Evolutionary conservation across 2,888 invertebrate species (phyloP).

Genomic region (Drosophila limbata): DNA sequence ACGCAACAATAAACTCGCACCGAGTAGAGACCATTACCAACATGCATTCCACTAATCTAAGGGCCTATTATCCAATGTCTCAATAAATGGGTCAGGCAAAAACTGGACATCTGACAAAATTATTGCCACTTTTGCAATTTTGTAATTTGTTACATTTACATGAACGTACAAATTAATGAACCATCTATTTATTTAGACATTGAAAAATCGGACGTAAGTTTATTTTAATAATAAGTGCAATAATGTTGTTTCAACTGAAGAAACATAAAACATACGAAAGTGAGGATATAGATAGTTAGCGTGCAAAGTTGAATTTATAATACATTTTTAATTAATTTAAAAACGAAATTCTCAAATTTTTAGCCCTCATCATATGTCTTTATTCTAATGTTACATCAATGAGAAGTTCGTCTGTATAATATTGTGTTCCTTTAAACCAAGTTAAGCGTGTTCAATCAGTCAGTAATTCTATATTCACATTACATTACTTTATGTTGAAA

Average conservation of each 20-base stretch:
- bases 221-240: conserved; percentile 13
- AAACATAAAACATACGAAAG: conserved; percentile 3
- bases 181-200: neutral
- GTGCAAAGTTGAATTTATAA: neutral
- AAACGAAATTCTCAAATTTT: neutral
- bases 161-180: too few relatives aligned
- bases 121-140: too few relatives aligned
- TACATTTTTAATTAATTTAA: neutral
- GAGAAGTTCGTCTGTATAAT: neutral
- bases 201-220: neutral
- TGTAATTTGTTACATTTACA: too few relatives aligned
- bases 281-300: conserved; percentile 5
- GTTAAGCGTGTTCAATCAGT: conserved; percentile 1
- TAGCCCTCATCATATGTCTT: neutral
- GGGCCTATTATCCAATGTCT: neutral
- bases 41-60: conserved; percentile 35
- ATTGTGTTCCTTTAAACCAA: neutral
- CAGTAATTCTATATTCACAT: conserved; percentile 1
- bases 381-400: neutral
- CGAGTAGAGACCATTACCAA: conserved; percentile 55
- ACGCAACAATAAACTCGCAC: conserved; percentile 46
- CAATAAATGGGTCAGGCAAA: neutral
- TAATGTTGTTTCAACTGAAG: conserved; percentile 1
- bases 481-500: neutral
- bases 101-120: too few relatives aligned